Evolutionary conservation across 2,797 vertebrate genomes (phyloP).

Genomic region (Gambelia wislizenii): DNA sequence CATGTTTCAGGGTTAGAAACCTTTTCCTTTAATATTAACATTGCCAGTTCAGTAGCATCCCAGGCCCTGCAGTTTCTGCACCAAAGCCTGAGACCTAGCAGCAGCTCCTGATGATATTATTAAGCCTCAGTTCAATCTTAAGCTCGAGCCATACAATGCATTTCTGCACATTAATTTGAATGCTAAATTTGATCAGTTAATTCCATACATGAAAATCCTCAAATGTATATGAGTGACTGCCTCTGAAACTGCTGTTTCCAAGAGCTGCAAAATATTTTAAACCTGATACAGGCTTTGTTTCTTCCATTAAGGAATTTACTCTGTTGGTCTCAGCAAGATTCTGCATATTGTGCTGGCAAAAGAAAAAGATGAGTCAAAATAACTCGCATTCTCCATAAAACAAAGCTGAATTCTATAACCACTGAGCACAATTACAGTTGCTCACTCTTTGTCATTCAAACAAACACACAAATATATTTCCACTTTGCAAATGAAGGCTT

Average conservation of each 20-base stretch:
- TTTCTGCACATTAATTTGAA: slow-evolving; percentile 36
- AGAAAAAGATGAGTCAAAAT: not conserved
- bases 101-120: too few species aligned
- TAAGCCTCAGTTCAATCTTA: too few species aligned
- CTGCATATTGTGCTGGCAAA: not conserved
- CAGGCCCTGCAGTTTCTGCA: too few species aligned
- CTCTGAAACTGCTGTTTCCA: not conserved
- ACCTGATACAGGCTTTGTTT: rapidly evolving
- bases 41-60: too few species aligned
- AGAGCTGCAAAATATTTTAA: not conserved
- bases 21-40: too few species aligned
- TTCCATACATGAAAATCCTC: not conserved
- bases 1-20: too few species aligned
- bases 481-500: too few species aligned
- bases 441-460: too few species aligned
- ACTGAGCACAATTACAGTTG: too few species aligned
- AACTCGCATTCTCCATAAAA: not conserved
- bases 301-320: not conserved
- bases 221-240: not conserved
- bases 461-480: too few species aligned
- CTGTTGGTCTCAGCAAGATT: not conserved
- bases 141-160: not conserved
- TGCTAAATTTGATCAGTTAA: not conserved
- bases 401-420: not conserved
- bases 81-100: too few species aligned